Percentiles rank a stretch among this genome's conserved stretches.
These are phyloP conservation scores for Antheraea pernyi DNA, from an alignment of 1,140 invertebrate species.

Conservation along the genomic window DNA sequence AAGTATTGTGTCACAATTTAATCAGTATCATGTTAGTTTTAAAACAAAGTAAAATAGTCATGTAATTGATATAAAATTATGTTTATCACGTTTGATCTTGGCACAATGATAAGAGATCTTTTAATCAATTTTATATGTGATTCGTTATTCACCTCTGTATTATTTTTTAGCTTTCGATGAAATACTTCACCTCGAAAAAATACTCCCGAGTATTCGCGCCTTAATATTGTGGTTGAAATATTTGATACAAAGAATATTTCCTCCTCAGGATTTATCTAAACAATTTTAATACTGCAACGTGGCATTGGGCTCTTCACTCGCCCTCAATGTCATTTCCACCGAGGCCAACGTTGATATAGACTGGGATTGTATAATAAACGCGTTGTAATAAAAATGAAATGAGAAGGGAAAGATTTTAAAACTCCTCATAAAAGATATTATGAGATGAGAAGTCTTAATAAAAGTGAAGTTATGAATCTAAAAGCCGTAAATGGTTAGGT, in stretches of 20 bases:
- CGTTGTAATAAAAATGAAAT: constrained; percentile 43
- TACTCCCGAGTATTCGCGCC: neutral
- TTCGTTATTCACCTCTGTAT: neutral
- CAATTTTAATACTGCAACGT: constrained; percentile 29
- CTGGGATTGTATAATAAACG: constrained; percentile 38
- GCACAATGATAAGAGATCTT: too few relatives aligned
- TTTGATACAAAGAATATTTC: neutral
- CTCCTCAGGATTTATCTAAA: constrained; percentile 27
- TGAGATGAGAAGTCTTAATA: constrained; percentile 43
- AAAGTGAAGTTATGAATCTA: constrained; percentile 44
- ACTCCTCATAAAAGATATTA: constrained; percentile 42
- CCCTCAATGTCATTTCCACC: constrained; percentile 17
- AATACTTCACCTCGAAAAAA: neutral
- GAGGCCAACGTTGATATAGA: constrained; percentile 25
- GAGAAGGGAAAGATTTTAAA: constrained; percentile 41
- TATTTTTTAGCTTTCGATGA: neutral
- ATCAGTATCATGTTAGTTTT: too few relatives aligned
- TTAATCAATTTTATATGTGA: too few relatives aligned
- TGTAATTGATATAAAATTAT: too few relatives aligned
- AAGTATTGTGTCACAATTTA: too few relatives aligned
- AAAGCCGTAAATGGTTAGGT: constrained; percentile 30
- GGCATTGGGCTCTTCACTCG: constrained; percentile 14
- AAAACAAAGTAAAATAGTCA: too few relatives aligned
- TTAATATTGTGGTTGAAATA: neutral
- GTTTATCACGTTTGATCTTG: too few relatives aligned